These are phyloP conservation scores for Colostygia pectinataria DNA, from an alignment of 2,888 invertebrate species.

Conservation along the genomic window DNA sequence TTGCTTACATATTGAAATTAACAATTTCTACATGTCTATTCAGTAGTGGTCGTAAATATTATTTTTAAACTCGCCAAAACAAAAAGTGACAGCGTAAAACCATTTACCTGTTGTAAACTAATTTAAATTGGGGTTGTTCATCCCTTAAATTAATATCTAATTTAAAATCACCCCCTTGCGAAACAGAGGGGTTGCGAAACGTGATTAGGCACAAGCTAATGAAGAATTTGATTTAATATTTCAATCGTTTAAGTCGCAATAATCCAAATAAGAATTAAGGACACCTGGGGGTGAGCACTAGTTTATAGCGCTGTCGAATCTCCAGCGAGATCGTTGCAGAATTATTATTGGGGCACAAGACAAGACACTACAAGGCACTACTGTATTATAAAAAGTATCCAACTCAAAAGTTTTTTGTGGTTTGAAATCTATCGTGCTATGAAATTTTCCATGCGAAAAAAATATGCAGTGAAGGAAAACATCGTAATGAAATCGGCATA, in stretches of 20 bases:
- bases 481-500: no score
- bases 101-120: slow-evolving; percentile 36
- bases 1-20: no score
- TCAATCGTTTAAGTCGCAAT: slow-evolving; percentile 44
- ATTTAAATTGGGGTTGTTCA: slow-evolving; percentile 52
- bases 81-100: slow-evolving; percentile 37
- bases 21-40: background rate
- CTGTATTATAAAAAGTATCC: no score
- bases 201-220: slow-evolving; percentile 53
- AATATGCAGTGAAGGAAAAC: no score
- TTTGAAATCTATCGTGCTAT: no score
- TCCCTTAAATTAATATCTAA: slow-evolving; percentile 76
- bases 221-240: slow-evolving; percentile 62
- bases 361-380: no score
- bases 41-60: background rate
- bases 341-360: no score
- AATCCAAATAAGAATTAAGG: slow-evolving; percentile 23
- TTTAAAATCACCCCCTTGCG: slow-evolving; percentile 58
- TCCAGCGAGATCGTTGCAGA: no score
- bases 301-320: background rate
- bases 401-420: no score
- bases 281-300: slow-evolving; percentile 9
- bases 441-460: no score
- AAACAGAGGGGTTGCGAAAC: slow-evolving; percentile 40
- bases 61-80: slow-evolving; percentile 25